Evolutionary conservation across 2,797 vertebrate genomes (phyloP), one percentile per base, ranked within the genome.

Genomic region (Eulemur albifrons): DNA sequence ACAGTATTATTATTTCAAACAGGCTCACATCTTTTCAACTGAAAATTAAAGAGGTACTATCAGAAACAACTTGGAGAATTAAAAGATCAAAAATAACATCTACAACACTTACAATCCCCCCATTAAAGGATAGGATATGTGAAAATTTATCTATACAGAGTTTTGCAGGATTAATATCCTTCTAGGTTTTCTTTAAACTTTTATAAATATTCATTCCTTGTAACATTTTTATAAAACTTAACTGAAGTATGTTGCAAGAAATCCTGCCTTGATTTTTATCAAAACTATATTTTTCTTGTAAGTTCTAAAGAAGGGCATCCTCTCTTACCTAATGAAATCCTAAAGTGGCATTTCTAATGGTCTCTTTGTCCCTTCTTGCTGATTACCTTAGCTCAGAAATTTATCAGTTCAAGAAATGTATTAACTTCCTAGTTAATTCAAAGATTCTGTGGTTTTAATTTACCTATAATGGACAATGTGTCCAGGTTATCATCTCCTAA

Each of bases 251-350:
- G 91, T 84, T 97, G 95, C 90, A 97, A 96, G 97, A 97, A 97
- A 96, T 52, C 50, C 93, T 95, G 94, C 63, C 94, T 97, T 97
- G 88, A 88, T 97, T 97, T 96, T 79, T 72, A 95, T 97, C 95
- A 98, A 95, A 97, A 93, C 82, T 94, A 43, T 93, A 95, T 97
- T 97, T 98, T 97, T 98, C 97, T 96, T 97, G 73, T 97, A 97
- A 93, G 67, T 97, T 98, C 96, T 96, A 97, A 98, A 94, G 81
- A 94, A 96, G 63, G 95, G 94, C 83, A 97, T 96, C 96, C 76
- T 98, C 96, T 98, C 82, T 98, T 96, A 98, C 88, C 89, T 97
- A 97, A 96, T 97, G 93, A 98, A 97, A 98, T 94, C 90, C 0
- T 94, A 80, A 97, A 93, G 82, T 93, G 87, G 75, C 89, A 97